phyloP scores from a whole-genome alignment of 2,888 invertebrate species.

The Oegoconia quadripuncta region DNA sequence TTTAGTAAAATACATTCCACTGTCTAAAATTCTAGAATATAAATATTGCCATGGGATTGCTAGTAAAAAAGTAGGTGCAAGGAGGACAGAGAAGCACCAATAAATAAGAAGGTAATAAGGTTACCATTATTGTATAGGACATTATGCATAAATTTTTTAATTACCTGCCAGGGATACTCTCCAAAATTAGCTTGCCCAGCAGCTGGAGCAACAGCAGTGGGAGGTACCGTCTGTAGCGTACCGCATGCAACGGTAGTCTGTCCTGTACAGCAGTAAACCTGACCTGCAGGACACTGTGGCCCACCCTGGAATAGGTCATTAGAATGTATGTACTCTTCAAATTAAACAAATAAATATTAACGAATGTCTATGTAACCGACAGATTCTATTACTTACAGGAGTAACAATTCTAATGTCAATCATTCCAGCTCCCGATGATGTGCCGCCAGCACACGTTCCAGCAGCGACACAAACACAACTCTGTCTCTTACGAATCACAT shows the following conservation, averaged over 20 bases:
- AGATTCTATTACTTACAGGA: conserved; percentile 72
- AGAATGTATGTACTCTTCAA: no score
- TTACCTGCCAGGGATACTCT: conserved; percentile 86
- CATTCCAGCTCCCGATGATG: conserved; percentile 69
- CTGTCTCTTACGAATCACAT: conserved; percentile 57
- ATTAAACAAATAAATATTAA: no score
- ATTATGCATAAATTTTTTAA: background rate
- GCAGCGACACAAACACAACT: conserved; percentile 53
- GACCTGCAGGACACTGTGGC: conserved; percentile 56
- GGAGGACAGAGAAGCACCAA: no score
- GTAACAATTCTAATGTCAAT: conserved; percentile 82
- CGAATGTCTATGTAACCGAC: no score
- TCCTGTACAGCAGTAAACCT: conserved; percentile 59
- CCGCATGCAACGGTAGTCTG: conserved; percentile 59
- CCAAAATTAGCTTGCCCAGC: conserved; percentile 82
- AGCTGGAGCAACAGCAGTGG: conserved; percentile 41
- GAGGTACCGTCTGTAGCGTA: conserved; percentile 50
- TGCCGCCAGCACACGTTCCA: conserved; percentile 24
- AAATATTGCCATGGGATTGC: background rate
- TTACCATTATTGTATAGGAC: background rate
- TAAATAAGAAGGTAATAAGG: no score
- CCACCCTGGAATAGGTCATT: conserved; percentile 21
- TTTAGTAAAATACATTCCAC: conserved; percentile 2
- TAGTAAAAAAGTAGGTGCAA: no score
- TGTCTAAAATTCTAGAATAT: background rate